Percentiles rank a stretch among this genome's conserved stretches.
phyloP scores from a whole-genome alignment of 2,888 invertebrate genomes.

The Trichogramma evanescens region DNA sequence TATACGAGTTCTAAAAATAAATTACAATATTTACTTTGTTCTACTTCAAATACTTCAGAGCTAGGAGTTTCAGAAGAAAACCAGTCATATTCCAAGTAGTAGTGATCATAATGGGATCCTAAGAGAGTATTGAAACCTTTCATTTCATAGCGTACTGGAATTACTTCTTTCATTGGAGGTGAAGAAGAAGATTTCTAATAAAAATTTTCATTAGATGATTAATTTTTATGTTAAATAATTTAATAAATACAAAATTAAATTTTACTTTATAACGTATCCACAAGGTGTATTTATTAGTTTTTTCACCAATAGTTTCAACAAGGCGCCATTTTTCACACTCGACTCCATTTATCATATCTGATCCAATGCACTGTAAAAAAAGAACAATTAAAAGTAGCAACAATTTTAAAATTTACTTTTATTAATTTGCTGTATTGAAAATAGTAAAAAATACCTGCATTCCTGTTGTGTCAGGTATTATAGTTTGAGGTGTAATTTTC shows the following conservation, averaged over 20 bases:
- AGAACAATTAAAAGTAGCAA: background rate
- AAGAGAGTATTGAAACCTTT: constrained; percentile 82
- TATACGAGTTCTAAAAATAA: constrained; percentile 32
- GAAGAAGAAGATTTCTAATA: constrained; percentile 35
- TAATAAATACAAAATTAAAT: constrained; percentile 1
- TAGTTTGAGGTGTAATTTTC: constrained; percentile 63
- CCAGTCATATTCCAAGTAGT: constrained; percentile 72
- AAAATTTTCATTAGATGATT: background rate
- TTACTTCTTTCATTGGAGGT: constrained; percentile 32
- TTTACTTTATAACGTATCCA: constrained; percentile 70
- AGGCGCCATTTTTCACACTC: constrained; percentile 74
- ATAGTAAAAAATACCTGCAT: constrained; percentile 54
- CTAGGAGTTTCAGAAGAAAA: constrained; percentile 60
- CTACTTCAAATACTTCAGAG: constrained; percentile 62
- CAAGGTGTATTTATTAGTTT: constrained; percentile 80
- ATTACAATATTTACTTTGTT: constrained; percentile 55
- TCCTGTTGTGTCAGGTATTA: constrained; percentile 72
- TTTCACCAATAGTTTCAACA: constrained; percentile 63
- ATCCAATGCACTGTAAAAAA: constrained; percentile 48
- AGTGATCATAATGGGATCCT: constrained; percentile 96
- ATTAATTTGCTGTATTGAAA: background rate
- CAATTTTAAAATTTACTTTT: constrained; percentile 8
- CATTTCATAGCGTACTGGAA: constrained; percentile 75
- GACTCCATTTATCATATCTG: constrained; percentile 65
- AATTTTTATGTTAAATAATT: background rate